Evolutionary conservation across 2,113 vertebrate genomes (phyloP), one percentile per base, ranked within the genome.

Genomic region (Oryzias javanicus): DNA sequence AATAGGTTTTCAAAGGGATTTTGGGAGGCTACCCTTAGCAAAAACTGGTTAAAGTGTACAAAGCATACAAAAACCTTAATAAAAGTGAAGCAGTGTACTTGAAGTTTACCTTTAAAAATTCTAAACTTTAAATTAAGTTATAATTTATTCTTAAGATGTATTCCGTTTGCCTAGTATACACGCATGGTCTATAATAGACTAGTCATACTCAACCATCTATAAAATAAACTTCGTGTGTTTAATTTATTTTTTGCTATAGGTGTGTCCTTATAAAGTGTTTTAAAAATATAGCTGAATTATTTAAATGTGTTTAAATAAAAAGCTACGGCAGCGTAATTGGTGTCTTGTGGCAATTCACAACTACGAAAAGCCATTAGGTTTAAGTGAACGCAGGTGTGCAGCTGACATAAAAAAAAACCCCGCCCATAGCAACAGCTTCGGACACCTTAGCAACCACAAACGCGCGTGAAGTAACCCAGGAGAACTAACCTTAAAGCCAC

Each of bases 381-480:
- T 2, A 14, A 7, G 16, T 17, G 1, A 3, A 29, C 27, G 12
- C n/a, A 5, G 6, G 15, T 15, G 3, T 27, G 24, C 47, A 54
- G 14, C 2, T 50, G 16, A 6, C 27, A 42, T 35, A 25, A 50
- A 56, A 50, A 25, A 50, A 58, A 50, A 73, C 64, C 10, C 12
- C 76, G 81, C 78, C 84, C 87, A 82, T 83, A 74, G 57, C 59
- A 81, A 81, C 80, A 64, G 22, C 48, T 76, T 49, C 64, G 14
- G 60, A 56, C 19, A 70, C 78, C 89, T 17, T 86, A 86, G 87
- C 82, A 89, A 91, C 89, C 87, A 60, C 13, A 40, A 72, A 78
- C 72, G 81, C 72, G 67, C 24, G n/a, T 18, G 2, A 8, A 49
- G 16, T 2, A 22, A 4, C 5, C 22, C 6, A 10, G 1, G 24